Evolutionary conservation across 2,113 vertebrate species (phyloP), one percentile per base, ranked within the genome.

Genomic region (Ictidomys tridecemlineatus): DNA sequence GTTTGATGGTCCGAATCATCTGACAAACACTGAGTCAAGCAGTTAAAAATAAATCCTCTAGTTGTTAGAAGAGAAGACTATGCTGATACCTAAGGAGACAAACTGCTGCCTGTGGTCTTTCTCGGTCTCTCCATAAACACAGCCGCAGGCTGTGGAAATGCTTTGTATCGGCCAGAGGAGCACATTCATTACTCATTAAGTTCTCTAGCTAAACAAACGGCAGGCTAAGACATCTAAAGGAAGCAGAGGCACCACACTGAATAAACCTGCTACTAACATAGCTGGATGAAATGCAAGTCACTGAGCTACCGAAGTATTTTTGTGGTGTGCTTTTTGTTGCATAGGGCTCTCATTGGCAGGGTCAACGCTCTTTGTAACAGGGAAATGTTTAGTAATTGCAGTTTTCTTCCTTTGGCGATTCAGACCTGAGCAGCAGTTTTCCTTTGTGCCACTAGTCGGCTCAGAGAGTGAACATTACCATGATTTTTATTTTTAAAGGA

Each of bases 41-140:
- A 88, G 98, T 98, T 99, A 99, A 99, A 99, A 99, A 99, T 99
- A 99, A 98, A 98, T 98, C 97, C 98, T 96, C 97, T 97, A 97
- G 97, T 97, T 98, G 98, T 97, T 98, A 97, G 97, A 98, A 98
- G 95, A 98, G 96, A 97, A 97, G 98, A 90, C 72, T 77, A 88
- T 32, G 93, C 98, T 84, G 98, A 98, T 98, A 98, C 96, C 98
- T 0, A 97, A 98, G 97, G 95, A 69, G 96, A 98, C 94, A 98
- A 98, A 98, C 51, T 91, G 58, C 80, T 94, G 97, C 96, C 86
- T 58, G 85, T 85, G 94, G 91, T 89, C 93, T 96, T 80, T 92
- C 74, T 53, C 14, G 0, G 3, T 84, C 80, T 72, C 74, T 94
- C 93, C 85, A 89, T 13, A 82, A 97, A 85, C 96, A 34, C 91